A percentile compares a stretch with the other conserved stretches of the same genome.
Evolutionary conservation across 2,113 vertebrate species (phyloP).

Genomic region (Butorides virescens): DNA sequence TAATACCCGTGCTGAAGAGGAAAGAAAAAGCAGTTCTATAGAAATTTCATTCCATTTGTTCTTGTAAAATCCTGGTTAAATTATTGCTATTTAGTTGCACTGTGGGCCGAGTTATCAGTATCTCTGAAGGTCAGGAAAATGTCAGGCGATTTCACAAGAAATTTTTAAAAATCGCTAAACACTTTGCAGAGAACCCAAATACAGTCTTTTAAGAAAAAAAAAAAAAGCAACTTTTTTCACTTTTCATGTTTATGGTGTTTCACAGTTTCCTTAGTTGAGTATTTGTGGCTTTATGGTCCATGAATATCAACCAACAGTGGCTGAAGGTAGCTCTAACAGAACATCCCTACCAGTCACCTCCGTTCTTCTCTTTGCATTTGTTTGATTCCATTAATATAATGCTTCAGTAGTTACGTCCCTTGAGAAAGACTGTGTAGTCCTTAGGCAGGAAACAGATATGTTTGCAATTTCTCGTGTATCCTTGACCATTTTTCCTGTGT

Average conservation of each 20-base stretch:
- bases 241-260: background rate
- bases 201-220: background rate
- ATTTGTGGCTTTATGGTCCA: background rate
- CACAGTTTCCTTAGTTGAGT: background rate
- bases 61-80: background rate
- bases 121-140: background rate
- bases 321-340: background rate
- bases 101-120: background rate
- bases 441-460: conserved; percentile 59
- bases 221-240: background rate
- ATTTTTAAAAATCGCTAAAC: background rate
- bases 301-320: background rate
- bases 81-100: background rate
- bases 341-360: background rate
- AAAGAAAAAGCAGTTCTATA: background rate
- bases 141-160: background rate
- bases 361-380: background rate
- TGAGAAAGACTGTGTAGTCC: conserved; percentile 45
- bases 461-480: conserved; percentile 36
- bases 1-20: background rate
- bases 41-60: background rate
- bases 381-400: background rate
- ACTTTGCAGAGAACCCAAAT: background rate
- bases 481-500: conserved; percentile 71
- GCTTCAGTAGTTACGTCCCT: background rate